Evolutionary conservation across 1,140 invertebrate species (phyloP), one percentile per base, ranked within the genome.

Genomic region (Rhopalosiphum maidis): DNA sequence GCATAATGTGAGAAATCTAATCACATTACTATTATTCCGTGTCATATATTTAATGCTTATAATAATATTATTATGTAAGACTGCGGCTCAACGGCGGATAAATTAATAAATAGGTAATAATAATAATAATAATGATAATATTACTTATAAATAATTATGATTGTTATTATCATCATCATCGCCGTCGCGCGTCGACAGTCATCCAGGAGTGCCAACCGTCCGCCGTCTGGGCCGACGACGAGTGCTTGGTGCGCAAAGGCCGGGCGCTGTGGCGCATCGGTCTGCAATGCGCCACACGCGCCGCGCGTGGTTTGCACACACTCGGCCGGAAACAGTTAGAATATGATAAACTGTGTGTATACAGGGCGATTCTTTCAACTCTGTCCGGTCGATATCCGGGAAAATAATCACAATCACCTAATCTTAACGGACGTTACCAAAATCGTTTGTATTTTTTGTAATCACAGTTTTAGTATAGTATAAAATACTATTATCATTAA

Each of bases 271-370:
- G 86, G 43, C 86, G 86, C 86, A 48, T 51, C 46, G 46, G 86
- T 88, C 86, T 88, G 86, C 86, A 88, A 88, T 88, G 86, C 86
- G 86, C 86, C 86, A 88, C n/a, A 35, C 43, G 86, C 77, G 35
- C 30, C 46, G 41, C 46, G 86, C 15, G 18, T 30, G 23, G 46
- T 21, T n/a, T 25, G 43, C 46, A 48, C 30, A 11, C 83, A 21
- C 5, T 83, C 82, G 7, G n/a, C 37, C 35, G 82, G 82, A 83
- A 83, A 83, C 82, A 30, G 37, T 41, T 51, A 6, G 35, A 22
- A 83, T 83, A 83, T 41, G 82, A 77, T 77, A n/a, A 18, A 35
- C 60, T 23, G 60, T 77, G 82, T 83, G 48, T 51, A 83, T 83
- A 83, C 82, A 41, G 37, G 82, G 82, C 37, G 82, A 77, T 77